Base-by-base conservation (phyloP, 2,888 invertebrate species). In the Chromoteleia sp. region DNA sequence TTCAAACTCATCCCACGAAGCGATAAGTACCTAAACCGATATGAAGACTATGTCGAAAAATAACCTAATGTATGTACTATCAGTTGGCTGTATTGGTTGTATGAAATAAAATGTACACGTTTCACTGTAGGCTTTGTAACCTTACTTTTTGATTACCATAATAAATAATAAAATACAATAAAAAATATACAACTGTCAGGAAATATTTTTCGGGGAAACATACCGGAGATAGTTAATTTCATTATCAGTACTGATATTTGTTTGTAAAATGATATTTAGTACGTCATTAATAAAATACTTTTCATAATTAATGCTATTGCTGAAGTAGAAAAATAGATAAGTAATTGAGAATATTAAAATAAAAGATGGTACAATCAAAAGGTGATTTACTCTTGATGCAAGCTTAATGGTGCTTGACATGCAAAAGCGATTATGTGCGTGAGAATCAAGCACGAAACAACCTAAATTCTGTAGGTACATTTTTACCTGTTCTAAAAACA, bases 391-490 rank as follows among this genome's bases (percentile, higher is more conserved):
- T 81, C 71, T 56, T 73, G 73, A 67, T 59, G 56, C 25, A 73
- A 58, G 73, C 67, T 75, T 41, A 76, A 67, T 54, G 54, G 73
- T 76, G 67, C 73, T 71, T 58, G 76, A 76, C 81, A 81, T 81
- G 81, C 81, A 76, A 81, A 80, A 76, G 76, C 76, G 58, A 81
- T 81, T 81, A 75, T 48, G 70, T 73, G 59, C 30, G 41, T 56
- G 33, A 54, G 30, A 68, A 58, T 67, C 36, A 77, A 58, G 76
- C 81, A 81, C 76, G 59, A 71, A 67, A 61, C 25, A 58, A 81
- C 71, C 71, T 76, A 43, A 65, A 65, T 76, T 76, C 41, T 76
- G 7, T 29, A 50, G 39, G 6, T 50, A 71, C 21, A 59, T 70
- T 68, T 54, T 68, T 43, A 15, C 6, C 29, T 10, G 17, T 17